These are phyloP conservation scores for Esox lucius DNA, from an alignment of 2,797 vertebrate species.

Conservation along the genomic window DNA sequence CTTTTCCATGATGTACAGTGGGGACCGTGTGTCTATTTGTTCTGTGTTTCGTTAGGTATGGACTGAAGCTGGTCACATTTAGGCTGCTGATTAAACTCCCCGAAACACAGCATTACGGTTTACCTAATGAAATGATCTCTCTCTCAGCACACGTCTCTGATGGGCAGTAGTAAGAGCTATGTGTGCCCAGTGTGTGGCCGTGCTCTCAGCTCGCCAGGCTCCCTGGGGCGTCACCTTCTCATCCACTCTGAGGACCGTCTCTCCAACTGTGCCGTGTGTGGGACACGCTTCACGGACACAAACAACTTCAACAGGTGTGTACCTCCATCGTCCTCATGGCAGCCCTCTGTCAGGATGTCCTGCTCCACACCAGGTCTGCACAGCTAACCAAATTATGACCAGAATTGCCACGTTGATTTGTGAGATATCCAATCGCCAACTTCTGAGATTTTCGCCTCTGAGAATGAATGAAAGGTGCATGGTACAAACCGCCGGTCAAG, in stretches of 20 bases:
- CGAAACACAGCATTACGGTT: not conserved
- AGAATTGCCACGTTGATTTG: too few species aligned
- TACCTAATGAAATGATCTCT: not conserved
- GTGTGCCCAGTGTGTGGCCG: conserved; percentile 95
- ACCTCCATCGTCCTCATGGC: not conserved
- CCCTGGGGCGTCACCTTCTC: conserved; percentile 93
- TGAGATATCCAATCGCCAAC: too few species aligned
- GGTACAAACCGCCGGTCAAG: too few species aligned
- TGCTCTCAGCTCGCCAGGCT: conserved; percentile 94
- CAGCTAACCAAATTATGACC: not conserved
- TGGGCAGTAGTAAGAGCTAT: conserved; percentile 93
- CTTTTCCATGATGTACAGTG: not conserved
- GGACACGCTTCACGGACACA: conserved; percentile 91
- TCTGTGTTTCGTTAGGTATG: not conserved
- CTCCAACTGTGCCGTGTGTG: conserved; percentile 97
- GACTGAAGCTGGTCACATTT: not conserved
- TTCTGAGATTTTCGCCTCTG: too few species aligned
- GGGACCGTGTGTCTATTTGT: not conserved
- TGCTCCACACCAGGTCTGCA: not conserved
- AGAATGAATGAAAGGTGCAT: too few species aligned
- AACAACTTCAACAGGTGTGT: conserved; percentile 91
- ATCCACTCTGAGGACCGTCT: conserved; percentile 97
- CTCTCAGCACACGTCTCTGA: conserved; percentile 87
- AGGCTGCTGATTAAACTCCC: not conserved
- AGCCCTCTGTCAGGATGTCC: not conserved